These are phyloP conservation scores for Upupa epops DNA, from an alignment of 2,113 vertebrate species.

Conservation along the genomic window DNA sequence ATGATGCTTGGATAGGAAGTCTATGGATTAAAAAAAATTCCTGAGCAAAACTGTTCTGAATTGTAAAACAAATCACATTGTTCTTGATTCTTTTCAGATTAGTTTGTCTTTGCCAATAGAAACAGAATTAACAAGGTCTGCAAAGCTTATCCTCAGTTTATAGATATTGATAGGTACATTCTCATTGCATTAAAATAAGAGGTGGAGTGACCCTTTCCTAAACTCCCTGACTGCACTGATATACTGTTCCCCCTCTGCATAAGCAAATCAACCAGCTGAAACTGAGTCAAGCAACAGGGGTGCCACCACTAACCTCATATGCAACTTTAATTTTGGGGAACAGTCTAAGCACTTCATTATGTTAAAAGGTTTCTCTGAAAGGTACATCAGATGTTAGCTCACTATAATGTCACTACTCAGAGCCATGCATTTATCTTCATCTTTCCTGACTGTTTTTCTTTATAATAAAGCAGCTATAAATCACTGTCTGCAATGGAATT, in stretches of 20 bases:
- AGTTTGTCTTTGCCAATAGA: neutral
- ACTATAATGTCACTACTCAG: neutral
- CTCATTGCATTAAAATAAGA: neutral
- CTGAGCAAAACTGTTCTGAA: neutral
- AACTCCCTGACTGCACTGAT: neutral
- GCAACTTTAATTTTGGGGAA: neutral
- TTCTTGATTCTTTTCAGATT: neutral
- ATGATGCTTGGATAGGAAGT: neutral
- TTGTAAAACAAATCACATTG: neutral
- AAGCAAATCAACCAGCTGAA: neutral
- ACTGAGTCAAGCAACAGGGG: neutral
- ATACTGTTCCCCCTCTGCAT: neutral
- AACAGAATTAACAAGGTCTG: neutral
- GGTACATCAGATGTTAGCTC: neutral
- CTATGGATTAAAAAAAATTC: neutral
- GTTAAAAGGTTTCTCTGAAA: conserved; percentile 11
- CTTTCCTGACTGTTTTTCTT: neutral
- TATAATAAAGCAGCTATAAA: conserved; percentile 22
- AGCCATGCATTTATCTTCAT: neutral
- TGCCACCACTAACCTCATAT: neutral
- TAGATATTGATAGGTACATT: neutral
- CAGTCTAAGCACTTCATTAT: neutral
- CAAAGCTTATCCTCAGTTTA: neutral
- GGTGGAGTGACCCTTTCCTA: neutral
- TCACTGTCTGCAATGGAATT: neutral